Evolutionary conservation across 2,113 vertebrate genomes (phyloP).

Genomic region (Podarcis muralis): DNA sequence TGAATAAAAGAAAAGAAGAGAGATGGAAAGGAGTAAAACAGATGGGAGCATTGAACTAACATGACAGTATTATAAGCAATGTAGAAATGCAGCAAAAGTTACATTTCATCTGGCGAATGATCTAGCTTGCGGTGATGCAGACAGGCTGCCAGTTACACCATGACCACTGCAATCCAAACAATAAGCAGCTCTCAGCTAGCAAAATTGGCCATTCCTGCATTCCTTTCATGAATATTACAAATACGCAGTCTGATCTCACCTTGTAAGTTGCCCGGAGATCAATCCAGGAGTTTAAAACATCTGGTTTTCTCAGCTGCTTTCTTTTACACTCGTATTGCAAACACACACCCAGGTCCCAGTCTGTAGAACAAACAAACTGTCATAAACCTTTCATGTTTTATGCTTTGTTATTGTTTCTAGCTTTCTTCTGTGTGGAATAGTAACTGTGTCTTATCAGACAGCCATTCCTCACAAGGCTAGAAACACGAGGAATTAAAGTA

Average conservation of each 20-base stretch:
- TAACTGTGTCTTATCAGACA: not conserved
- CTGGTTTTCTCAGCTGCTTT: conserved; percentile 90
- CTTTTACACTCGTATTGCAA: conserved; percentile 94
- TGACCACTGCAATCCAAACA: not conserved
- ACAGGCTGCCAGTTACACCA: not conserved
- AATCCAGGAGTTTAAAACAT: conserved; percentile 91
- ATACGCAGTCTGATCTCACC: conserved; percentile 72
- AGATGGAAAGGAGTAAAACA: not conserved
- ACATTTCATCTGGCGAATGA: no score
- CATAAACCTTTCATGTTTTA: conserved; percentile 8
- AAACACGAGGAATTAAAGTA: not conserved
- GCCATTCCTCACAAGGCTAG: fast-evolving
- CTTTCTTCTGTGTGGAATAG: not conserved
- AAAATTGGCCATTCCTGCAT: not conserved
- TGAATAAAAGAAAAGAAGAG: not conserved
- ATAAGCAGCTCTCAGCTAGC: not conserved
- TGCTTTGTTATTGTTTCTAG: not conserved
- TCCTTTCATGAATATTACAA: not conserved
- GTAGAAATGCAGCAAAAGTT: no score
- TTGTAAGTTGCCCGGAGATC: conserved; percentile 92
- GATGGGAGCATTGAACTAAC: not conserved
- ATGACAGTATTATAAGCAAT: not conserved
- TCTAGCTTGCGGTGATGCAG: not conserved
- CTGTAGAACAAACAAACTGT: conserved; percentile 69
- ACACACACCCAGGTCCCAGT: conserved; percentile 97